phyloP scores from a whole-genome alignment of 2,888 invertebrate species.

The Drosophila mimetica region DNA sequence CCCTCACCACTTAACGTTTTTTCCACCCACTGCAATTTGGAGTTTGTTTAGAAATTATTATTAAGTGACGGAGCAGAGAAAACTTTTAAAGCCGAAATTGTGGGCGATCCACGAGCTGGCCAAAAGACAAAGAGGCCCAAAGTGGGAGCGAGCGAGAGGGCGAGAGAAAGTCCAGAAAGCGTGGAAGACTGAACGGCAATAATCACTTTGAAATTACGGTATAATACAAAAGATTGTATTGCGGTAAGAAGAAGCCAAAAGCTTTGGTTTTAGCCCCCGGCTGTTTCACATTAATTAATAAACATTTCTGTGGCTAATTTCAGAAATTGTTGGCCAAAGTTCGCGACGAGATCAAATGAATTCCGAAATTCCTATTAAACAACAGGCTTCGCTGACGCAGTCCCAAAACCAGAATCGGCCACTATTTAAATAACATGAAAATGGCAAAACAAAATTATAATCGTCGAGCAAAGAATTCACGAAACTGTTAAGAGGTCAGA shows the following conservation, averaged over 20 bases:
- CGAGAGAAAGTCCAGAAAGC: conserved; percentile 67
- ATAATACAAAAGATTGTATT: conserved; percentile 27
- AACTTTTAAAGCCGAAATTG: conserved; percentile 6
- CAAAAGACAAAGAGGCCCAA: conserved; percentile 2
- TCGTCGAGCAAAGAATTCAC: neutral
- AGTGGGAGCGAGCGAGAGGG: neutral
- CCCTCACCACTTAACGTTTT: conserved; percentile 19
- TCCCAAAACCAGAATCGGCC: conserved; percentile 13
- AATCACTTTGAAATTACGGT: conserved; percentile 62
- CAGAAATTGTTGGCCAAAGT: conserved; percentile 26
- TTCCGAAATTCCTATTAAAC: conserved; percentile 17
- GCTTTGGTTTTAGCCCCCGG: conserved; percentile 27
- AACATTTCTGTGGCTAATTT: conserved; percentile 37
- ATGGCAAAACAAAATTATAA: conserved; percentile 5
- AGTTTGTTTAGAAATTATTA: conserved; percentile 30
- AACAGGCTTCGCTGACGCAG: neutral
- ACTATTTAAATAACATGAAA: conserved; percentile 7
- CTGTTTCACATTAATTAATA: conserved; percentile 36
- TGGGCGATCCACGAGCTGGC: conserved; percentile 23
- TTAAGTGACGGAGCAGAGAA: conserved; percentile 18
- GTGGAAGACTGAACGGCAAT: conserved; percentile 60
- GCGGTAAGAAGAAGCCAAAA: conserved; percentile 30
- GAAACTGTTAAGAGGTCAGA: neutral
- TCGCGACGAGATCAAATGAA: conserved; percentile 3
- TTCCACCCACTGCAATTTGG: conserved; percentile 28